Percentiles rank a stretch among this genome's conserved stretches.
Evolutionary conservation across 2,888 invertebrate genomes (phyloP).

Genomic region (Galeopsomyia nigrocyanea): DNA sequence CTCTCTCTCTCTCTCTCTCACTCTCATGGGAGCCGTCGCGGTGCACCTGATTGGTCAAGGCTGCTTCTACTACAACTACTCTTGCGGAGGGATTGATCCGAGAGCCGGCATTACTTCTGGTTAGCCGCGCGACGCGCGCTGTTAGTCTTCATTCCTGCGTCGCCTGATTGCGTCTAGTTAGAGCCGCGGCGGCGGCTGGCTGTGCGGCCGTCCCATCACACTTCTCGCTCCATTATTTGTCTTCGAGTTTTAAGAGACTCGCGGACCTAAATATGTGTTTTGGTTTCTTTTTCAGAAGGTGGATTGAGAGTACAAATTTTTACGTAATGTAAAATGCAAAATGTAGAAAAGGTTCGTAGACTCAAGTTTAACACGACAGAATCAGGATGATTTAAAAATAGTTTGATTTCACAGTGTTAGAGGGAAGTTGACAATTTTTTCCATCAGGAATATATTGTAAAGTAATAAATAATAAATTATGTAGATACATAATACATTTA

Average conservation of each 20-base stretch:
- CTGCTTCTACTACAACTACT: not conserved
- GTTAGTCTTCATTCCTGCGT: constrained; percentile 67
- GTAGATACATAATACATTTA: too few species aligned
- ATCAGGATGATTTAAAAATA: too few species aligned
- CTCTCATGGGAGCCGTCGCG: constrained; percentile 33
- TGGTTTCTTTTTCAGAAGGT: constrained; percentile 37
- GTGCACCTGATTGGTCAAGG: constrained; percentile 45
- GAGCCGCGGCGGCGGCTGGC: constrained; percentile 62
- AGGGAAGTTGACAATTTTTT: too few species aligned
- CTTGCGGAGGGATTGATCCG: constrained; percentile 64
- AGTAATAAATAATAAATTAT: too few species aligned
- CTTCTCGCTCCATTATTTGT: constrained; percentile 61
- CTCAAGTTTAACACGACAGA: too few species aligned
- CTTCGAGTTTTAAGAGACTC: constrained; percentile 60
- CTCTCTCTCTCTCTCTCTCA: too few species aligned
- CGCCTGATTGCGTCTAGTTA: constrained; percentile 68
- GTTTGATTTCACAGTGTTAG: too few species aligned
- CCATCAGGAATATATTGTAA: too few species aligned
- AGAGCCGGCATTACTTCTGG: constrained; percentile 66
- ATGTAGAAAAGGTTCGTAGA: too few species aligned
- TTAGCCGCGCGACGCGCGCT: constrained; percentile 67
- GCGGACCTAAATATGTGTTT: not conserved
- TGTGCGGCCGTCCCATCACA: constrained; percentile 61
- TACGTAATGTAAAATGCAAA: too few species aligned
- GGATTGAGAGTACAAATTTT: not conserved